Base-by-base conservation (phyloP, 2,797 vertebrate genomes). In the Schizopygopsis pylzovi region DNA sequence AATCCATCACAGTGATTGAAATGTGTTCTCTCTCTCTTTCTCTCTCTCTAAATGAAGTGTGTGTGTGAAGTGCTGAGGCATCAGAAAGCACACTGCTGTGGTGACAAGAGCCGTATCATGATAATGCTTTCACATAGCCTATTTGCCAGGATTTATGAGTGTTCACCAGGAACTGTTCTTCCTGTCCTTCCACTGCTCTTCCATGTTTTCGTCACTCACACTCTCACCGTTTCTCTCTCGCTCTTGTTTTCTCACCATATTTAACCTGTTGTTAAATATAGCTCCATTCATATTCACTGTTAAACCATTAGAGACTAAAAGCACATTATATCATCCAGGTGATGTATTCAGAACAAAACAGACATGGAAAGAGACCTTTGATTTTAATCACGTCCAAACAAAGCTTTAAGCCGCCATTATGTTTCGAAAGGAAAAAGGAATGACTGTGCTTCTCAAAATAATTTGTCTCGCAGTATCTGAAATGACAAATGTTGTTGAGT, bases 51-150 rank as follows among this genome's bases (percentile, higher is more conserved):
- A 77, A 82, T 87, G 45, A 85, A 85, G 87, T 89, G 82, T 80
- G 75, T 84, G 33, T 84, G 68, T 52, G 82, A 56, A 61, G 61
- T 88, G 87, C 88, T 88, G 85, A 89, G 85, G 22, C 85, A 85
- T 79, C 84, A 88, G 63, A 61, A 85, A 81, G 20, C 68, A 86
- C 43, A 28, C 68, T 68, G 28, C 25, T 78, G 28, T 80, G 70
- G 68, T 76, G 56, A 81, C 71, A 81, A 83, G 18, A 61, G 43
- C 49, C 25, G 33, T 61, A 71, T 78, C 72, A 81, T 86, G 71
- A 87, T 65, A 78, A 76, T 9, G 45, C 80, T 49, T 78, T 47
- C 39, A 81, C 45, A 85, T 49, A 33, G 33, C 33, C 33, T 33
- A 78, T 85, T 82, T 10, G 43, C 79, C 28, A 37, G 78, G 76